Percentiles rank a stretch among this genome's conserved stretches.
Conservation (phyloP, 2,113 vertebrate genomes). For the Otus sunia region DNA sequence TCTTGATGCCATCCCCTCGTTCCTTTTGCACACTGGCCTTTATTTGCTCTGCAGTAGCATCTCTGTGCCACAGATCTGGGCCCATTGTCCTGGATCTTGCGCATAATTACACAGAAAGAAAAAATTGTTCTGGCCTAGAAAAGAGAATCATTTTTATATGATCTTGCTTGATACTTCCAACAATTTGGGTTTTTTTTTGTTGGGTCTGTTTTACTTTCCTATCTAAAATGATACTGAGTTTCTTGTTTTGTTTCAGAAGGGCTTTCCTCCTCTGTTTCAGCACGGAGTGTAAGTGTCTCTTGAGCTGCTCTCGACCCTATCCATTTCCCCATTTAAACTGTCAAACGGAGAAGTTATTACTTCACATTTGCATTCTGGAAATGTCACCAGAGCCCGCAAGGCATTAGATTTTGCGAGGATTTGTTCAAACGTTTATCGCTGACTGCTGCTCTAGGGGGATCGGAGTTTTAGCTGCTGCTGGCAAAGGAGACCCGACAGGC, state of each 20-base stretch:
- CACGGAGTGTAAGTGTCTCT: background rate
- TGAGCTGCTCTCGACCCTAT: background rate
- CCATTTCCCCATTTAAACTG: background rate
- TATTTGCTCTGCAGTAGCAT: background rate
- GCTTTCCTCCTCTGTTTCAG: background rate
- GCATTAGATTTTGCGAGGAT: background rate
- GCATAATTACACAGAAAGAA: background rate
- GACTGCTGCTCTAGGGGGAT: background rate
- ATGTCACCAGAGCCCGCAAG: background rate
- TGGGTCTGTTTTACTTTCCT: background rate
- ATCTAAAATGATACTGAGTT: background rate
- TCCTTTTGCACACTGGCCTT: background rate
- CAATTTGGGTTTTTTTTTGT: background rate
- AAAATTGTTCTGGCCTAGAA: background rate
- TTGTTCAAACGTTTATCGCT: background rate
- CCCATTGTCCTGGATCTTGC: background rate
- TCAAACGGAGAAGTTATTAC: background rate
- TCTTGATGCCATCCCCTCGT: background rate
- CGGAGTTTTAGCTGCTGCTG: background rate
- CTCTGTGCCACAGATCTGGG: background rate
- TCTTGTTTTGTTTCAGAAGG: background rate
- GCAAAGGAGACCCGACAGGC: background rate
- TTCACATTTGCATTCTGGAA: slow-evolving; percentile 15
- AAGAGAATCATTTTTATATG: background rate
- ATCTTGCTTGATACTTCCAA: background rate